Percentiles rank a stretch among this genome's conserved stretches.
Evolutionary conservation across 1,140 invertebrate species (phyloP).

Genomic region (Halotydeus destructor): DNA sequence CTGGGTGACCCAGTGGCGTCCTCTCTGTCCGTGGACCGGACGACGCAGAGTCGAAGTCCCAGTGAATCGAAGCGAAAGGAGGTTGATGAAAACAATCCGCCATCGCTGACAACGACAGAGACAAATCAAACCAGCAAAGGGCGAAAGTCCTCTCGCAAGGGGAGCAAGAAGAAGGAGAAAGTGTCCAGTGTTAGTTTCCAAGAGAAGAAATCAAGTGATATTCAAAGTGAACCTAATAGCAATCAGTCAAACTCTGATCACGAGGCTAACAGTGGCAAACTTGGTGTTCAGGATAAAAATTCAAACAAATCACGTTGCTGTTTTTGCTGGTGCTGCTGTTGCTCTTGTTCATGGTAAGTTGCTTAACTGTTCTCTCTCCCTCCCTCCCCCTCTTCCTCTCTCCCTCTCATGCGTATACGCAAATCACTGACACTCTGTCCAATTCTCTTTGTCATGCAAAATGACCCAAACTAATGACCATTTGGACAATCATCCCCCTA

Average conservation of each 20-base stretch:
- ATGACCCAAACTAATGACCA: neutral
- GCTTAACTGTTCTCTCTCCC: neutral
- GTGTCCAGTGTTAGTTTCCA: neutral
- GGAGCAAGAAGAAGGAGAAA: conserved; percentile 8
- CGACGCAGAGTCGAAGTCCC: too few species aligned
- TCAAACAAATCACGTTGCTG: conserved; percentile 20
- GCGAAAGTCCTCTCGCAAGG: conserved; percentile 6
- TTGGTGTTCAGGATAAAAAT: conserved; percentile 1
- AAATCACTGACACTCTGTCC: neutral
- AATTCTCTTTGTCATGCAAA: neutral
- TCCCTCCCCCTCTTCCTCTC: neutral
- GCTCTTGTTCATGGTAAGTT: conserved; percentile 23
- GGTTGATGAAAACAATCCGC: conserved; percentile 4
- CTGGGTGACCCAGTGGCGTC: too few species aligned
- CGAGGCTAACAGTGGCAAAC: conserved; percentile 5
- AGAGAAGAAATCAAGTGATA: neutral
- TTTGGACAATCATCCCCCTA: neutral
- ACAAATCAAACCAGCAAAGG: conserved; percentile 1
- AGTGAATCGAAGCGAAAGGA: conserved; percentile 8
- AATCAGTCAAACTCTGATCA: neutral
- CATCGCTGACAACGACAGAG: neutral
- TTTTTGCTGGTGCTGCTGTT: conserved; percentile 25
- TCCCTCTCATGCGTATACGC: neutral
- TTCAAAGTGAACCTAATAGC: neutral
- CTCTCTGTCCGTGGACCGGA: too few species aligned